phyloP scores from a whole-genome alignment of 2,888 invertebrate genomes.

The Cerastis leucographa region DNA sequence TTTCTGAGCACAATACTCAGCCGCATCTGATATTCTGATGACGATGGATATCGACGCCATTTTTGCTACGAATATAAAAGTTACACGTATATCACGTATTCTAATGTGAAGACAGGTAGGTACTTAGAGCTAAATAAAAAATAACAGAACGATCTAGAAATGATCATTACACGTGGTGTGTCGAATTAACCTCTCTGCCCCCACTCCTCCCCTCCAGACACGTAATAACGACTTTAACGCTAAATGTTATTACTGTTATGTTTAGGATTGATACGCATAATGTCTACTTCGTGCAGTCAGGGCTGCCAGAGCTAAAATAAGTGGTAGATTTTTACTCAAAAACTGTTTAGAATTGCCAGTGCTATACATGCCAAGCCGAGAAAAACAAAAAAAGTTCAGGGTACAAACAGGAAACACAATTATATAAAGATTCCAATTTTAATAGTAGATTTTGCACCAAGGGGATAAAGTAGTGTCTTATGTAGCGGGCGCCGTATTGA shows the following conservation, averaged over 20 bases:
- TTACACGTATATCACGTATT: not conserved
- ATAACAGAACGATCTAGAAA: not conserved
- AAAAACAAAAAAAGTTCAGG: too few species aligned
- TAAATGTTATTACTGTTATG: constrained; percentile 21
- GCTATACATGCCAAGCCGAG: too few species aligned
- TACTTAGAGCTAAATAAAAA: not conserved
- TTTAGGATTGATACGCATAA: constrained; percentile 14
- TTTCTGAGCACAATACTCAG: not conserved
- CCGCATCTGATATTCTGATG: not conserved
- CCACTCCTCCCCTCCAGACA: constrained; percentile 24
- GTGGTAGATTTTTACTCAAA: not conserved
- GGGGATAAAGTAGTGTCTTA: too few species aligned
- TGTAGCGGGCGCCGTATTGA: too few species aligned
- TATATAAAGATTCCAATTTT: not conserved
- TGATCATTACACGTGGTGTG: not conserved
- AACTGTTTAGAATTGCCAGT: not conserved
- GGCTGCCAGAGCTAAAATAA: constrained; percentile 16
- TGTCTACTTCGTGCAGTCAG: not conserved
- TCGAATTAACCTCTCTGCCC: constrained; percentile 11
- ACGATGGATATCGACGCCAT: not conserved
- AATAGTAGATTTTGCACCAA: too few species aligned
- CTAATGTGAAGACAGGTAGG: not conserved
- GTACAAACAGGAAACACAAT: too few species aligned
- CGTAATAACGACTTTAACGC: constrained; percentile 7
- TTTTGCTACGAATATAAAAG: not conserved